These are phyloP conservation scores for Euura lappo DNA, from an alignment of 1,140 invertebrate genomes.

Conservation along the genomic window DNA sequence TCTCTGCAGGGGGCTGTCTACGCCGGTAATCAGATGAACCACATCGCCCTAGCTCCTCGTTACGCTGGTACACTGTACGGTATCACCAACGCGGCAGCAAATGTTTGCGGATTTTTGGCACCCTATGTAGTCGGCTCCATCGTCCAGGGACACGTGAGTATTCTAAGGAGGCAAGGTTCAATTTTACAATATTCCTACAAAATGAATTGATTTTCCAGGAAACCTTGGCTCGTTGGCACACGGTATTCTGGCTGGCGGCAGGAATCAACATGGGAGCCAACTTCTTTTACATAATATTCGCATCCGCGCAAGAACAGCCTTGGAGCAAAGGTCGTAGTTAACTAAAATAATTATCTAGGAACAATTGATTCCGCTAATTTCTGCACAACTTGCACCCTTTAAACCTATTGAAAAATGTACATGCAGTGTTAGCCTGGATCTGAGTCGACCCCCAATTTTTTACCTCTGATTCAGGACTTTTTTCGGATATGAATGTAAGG, in stretches of 20 bases:
- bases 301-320: constrained; percentile 79
- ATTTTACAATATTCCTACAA: constrained; percentile 14
- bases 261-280: constrained; percentile 79
- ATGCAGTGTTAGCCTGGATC: too few relatives aligned
- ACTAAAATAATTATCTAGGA: background rate
- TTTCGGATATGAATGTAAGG: too few relatives aligned
- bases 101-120: constrained; percentile 86
- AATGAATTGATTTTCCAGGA: constrained; percentile 64
- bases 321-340: constrained; percentile 67
- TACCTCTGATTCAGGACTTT: too few relatives aligned
- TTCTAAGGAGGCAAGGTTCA: background rate
- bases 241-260: constrained; percentile 86
- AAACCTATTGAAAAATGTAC: too few relatives aligned
- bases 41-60: constrained; percentile 84
- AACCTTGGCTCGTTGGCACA: constrained; percentile 84
- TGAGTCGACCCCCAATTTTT: too few relatives aligned
- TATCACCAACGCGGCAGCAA: constrained; percentile 86
- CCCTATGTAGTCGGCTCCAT: constrained; percentile 79
- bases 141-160: constrained; percentile 71
- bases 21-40: constrained; percentile 86
- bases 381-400: too few relatives aligned
- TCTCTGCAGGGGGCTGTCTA: constrained; percentile 77
- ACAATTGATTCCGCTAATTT: background rate
- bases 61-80: constrained; percentile 89
- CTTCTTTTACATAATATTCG: constrained; percentile 82